Evolutionary conservation across 2,113 vertebrate genomes (phyloP), one percentile per base, ranked within the genome.

Genomic region (Ahaetulla prasina): DNA sequence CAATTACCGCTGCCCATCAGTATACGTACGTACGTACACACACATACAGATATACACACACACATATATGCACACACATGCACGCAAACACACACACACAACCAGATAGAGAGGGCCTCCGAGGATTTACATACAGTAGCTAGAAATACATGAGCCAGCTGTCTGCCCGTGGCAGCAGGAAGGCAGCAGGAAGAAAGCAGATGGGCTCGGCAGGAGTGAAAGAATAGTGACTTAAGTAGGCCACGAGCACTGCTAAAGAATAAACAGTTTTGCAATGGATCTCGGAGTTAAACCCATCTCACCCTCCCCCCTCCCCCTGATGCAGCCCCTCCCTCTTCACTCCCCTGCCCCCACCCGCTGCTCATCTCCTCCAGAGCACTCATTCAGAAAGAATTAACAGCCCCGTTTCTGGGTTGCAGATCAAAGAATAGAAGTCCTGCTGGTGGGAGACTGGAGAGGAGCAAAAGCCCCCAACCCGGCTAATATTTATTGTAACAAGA

Each of bases 191-290:
- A 94, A 95, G 95, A 95, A 95, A 96, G 95, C 97, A 97, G 97
- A 97, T 97, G 97, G 96, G 92, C 97, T 25, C 96, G 96, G 96
- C 95, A 89, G 96, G 96, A 96, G 96, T 94, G 96, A 94, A 95
- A 95, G 95, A 96, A 94, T 93, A 39, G 63, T 95, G 95, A 96
- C 96, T 97, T 96, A 95, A 89, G 92, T 43, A 11, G 95, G 95
- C 96, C 95, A 92, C 47, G 93, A 96, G 96, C 96, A 94, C 92
- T 94, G 88, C 95, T 45, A 60, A 95, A 97, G 95, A 97, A 96
- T 96, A 96, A 97, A 97, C 95, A 95, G 95, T 95, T 95, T 95
- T 95, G 95, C 50, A 22, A 95, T 95, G 95, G 94, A 96, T 95
- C 96, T 91, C 53, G 93, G 92, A 96, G 96, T 96, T 5, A 93